These are phyloP conservation scores for Entomobrya proxima DNA, from an alignment of 2,888 invertebrate species.

Conservation along the genomic window DNA sequence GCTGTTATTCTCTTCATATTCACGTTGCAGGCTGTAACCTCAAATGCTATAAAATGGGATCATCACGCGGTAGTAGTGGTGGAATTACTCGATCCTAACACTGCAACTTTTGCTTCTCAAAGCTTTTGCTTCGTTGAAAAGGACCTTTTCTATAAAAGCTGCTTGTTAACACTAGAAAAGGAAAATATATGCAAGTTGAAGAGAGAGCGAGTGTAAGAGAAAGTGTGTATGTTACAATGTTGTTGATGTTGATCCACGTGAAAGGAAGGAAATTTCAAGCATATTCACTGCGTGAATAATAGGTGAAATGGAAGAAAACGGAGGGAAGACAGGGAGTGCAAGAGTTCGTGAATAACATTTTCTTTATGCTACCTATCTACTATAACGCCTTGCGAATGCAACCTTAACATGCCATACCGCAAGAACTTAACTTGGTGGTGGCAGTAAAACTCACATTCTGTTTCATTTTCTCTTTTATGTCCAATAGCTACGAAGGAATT, in stretches of 20 bases:
- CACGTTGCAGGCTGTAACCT: slow-evolving; percentile 36
- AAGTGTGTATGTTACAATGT: slow-evolving; percentile 5
- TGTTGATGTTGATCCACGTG: slow-evolving; percentile 45
- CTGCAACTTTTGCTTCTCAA: neutral
- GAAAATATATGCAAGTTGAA: slow-evolving; percentile 5
- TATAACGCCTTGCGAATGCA: neutral
- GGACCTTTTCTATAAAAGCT: slow-evolving; percentile 36
- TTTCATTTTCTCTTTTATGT: slow-evolving; percentile 34
- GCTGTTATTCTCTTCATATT: slow-evolving; percentile 2
- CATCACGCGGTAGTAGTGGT: slow-evolving; percentile 28
- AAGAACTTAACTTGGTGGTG: slow-evolving; percentile 44
- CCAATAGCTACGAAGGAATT: slow-evolving; percentile 13
- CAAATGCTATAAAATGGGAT: slow-evolving; percentile 59
- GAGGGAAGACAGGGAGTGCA: neutral
- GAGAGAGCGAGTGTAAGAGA: neutral
- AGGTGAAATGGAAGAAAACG: slow-evolving; percentile 30
- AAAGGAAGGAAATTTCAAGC: slow-evolving; percentile 45
- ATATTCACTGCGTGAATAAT: slow-evolving; percentile 33
- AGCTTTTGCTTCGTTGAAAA: slow-evolving; percentile 12
- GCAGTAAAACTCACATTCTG: slow-evolving; percentile 42
- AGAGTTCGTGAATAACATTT: slow-evolving; percentile 35
- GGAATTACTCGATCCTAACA: slow-evolving; percentile 11
- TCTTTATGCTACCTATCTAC: slow-evolving; percentile 17
- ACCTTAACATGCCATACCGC: neutral
- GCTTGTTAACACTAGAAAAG: slow-evolving; percentile 43